Base-by-base conservation (phyloP, 2,797 vertebrate species). In the Platalea minor region DNA sequence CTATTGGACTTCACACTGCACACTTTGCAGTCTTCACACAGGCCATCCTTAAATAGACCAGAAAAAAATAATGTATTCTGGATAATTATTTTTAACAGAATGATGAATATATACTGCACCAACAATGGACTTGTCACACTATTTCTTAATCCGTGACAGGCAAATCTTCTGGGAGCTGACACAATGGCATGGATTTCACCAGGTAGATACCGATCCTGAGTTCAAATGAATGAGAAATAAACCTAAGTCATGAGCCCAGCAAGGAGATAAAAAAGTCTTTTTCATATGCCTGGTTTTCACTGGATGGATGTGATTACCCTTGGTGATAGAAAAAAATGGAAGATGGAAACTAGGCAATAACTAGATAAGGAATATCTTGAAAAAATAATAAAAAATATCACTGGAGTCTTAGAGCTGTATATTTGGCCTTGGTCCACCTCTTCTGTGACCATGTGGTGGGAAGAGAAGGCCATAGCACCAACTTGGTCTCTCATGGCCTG, bases 391-490 rank as follows among this genome's bases (percentile, higher is more conserved):
- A 39, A 81, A 74, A 77, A n/a, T 84, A 61, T 17, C 35, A 43
- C 4, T 33, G 13, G 17, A 75, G 16, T 50, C 15, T 72, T 35
- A 63, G 16, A 77, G 16, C 11, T 2, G 0, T 60, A 6, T 68
- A 13, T 35, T 41, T 85, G 59, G 11, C 17, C 10, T 46, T 76
- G 48, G 7, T 51, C n/a, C 10, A 33, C 23, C 21, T 67, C 24
- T 64, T 75, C 18, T 59, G 4, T 79, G n/a, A 41, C 35, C 5
- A 2, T 14, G 7, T 17, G 7, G 6, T 48, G 6, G 37, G 24
- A 91, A 43, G 15, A 60, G 17, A 72, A 63, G 53, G 18, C 23
- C 0, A 0, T 7, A 48, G 25, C 1, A 0, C 9, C 24, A 50
- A 5, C 5, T 39, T 46, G 39, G 19, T 39, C 7, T 77, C 18